Percentiles rank a stretch among this genome's conserved stretches.
phyloP scores from a whole-genome alignment of 2,113 vertebrate species.

The Chitala chitala region DNA sequence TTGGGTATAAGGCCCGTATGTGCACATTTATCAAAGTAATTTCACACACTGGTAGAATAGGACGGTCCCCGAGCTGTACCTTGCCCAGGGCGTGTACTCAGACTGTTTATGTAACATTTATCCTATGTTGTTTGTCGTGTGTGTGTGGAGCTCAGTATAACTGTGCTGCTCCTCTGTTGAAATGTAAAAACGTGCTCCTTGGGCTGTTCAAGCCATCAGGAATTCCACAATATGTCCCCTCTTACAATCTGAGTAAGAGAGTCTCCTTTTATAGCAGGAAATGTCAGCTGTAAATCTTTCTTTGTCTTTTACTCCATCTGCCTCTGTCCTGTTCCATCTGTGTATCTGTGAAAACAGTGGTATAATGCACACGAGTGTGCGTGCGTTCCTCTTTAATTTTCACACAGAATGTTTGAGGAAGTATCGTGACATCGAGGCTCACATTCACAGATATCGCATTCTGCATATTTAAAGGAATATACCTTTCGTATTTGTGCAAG shows the following conservation, averaged over 20 bases:
- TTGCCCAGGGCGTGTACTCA: too few species aligned
- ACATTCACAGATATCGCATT: too few species aligned
- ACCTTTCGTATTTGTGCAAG: too few species aligned
- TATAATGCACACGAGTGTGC: neutral
- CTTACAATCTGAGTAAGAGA: neutral
- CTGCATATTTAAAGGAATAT: too few species aligned
- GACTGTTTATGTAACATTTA: neutral
- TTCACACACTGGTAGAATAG: too few species aligned
- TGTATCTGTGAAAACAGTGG: too few species aligned
- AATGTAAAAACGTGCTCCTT: neutral
- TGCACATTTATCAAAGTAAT: too few species aligned
- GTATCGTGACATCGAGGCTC: too few species aligned
- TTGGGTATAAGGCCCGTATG: too few species aligned
- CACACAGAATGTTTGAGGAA: neutral
- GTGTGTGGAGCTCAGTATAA: neutral
- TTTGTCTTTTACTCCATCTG: constrained; percentile 8
- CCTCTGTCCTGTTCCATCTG: too few species aligned
- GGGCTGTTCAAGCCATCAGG: neutral
- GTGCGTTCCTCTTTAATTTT: constrained; percentile 9
- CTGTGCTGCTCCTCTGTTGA: neutral
- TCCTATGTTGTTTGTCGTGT: neutral
- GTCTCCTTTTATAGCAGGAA: neutral
- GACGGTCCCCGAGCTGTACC: too few species aligned
- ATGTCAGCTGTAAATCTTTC: neutral
- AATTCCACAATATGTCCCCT: neutral